A percentile compares a stretch with the other conserved stretches of the same genome.
Evolutionary conservation across 2,113 vertebrate genomes (phyloP).

Genomic region (Agelaius tricolor): DNA sequence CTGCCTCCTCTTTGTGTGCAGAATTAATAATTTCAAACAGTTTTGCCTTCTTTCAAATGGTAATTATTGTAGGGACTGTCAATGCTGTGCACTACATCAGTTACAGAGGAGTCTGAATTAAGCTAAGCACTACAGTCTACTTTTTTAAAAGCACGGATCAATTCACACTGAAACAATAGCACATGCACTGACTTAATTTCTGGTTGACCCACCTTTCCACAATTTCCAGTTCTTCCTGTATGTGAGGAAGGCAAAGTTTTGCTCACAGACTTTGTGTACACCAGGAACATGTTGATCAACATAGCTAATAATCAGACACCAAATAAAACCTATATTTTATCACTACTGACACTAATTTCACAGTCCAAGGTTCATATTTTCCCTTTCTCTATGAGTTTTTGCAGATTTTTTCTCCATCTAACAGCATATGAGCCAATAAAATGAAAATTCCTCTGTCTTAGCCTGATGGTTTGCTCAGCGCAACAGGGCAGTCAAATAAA

Average conservation of each 20-base stretch:
- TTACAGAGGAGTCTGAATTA: neutral
- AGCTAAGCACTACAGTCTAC: neutral
- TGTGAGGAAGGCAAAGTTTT: neutral
- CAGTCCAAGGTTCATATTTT: neutral
- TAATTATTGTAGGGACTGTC: neutral
- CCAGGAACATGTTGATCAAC: neutral
- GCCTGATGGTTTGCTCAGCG: neutral
- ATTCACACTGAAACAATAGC: neutral
- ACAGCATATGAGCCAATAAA: neutral
- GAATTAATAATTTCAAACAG: neutral
- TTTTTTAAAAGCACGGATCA: neutral
- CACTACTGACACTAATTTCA: neutral
- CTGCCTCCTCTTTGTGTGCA: neutral
- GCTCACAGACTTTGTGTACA: neutral
- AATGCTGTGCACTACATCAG: neutral
- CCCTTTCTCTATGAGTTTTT: neutral
- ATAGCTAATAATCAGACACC: neutral
- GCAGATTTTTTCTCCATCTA: neutral
- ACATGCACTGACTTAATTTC: neutral
- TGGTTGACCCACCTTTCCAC: neutral
- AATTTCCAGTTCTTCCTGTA: neutral
- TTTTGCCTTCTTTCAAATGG: neutral
- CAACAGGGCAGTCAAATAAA: slow-evolving; percentile 6
- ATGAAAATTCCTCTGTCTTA: neutral
- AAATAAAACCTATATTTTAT: neutral